Percentiles rank a stretch among this genome's conserved stretches.
These are phyloP conservation scores for Latheticus oryzae DNA, from an alignment of 2,888 invertebrate genomes.

Conservation along the genomic window DNA sequence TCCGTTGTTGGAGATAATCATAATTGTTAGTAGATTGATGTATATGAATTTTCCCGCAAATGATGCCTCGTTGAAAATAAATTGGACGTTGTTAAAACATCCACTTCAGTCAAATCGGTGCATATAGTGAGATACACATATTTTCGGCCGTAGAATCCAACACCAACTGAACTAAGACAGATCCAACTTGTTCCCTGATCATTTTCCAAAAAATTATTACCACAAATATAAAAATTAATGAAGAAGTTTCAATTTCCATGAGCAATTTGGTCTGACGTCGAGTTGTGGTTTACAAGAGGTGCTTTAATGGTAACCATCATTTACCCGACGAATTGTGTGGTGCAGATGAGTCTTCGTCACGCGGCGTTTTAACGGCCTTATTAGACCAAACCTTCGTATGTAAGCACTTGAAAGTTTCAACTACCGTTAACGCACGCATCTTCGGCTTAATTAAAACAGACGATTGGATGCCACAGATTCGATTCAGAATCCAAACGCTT, in stretches of 20 bases:
- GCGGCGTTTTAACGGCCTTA: slow-evolving; percentile 37
- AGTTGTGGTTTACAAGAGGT: slow-evolving; percentile 44
- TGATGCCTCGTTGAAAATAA: slow-evolving; percentile 6
- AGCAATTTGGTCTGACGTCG: slow-evolving; percentile 28
- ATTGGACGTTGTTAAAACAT: slow-evolving; percentile 1
- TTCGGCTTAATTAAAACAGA: slow-evolving; percentile 35
- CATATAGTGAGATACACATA: too few species aligned
- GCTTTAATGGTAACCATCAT: slow-evolving; percentile 47
- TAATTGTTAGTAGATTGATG: slow-evolving; percentile 28
- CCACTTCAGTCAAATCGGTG: too few species aligned
- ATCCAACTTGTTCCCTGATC: too few species aligned
- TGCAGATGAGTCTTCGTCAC: slow-evolving; percentile 35
- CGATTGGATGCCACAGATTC: slow-evolving; percentile 48
- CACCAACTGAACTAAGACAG: too few species aligned
- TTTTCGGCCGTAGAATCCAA: too few species aligned
- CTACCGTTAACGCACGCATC: slow-evolving; percentile 7
- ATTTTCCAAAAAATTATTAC: background rate
- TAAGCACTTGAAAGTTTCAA: slow-evolving; percentile 33
- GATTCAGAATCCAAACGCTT: slow-evolving; percentile 98
- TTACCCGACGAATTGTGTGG: slow-evolving; percentile 45
- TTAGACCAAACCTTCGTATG: slow-evolving; percentile 27
- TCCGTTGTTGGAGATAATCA: slow-evolving; percentile 23
- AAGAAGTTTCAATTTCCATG: slow-evolving; percentile 26
- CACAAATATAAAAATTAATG: slow-evolving; percentile 3
- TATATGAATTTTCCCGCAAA: slow-evolving; percentile 9